A percentile compares a stretch with the other conserved stretches of the same genome.
Evolutionary conservation across 1,140 invertebrate species (phyloP).

Genomic region (Ooceraea biroi): DNA sequence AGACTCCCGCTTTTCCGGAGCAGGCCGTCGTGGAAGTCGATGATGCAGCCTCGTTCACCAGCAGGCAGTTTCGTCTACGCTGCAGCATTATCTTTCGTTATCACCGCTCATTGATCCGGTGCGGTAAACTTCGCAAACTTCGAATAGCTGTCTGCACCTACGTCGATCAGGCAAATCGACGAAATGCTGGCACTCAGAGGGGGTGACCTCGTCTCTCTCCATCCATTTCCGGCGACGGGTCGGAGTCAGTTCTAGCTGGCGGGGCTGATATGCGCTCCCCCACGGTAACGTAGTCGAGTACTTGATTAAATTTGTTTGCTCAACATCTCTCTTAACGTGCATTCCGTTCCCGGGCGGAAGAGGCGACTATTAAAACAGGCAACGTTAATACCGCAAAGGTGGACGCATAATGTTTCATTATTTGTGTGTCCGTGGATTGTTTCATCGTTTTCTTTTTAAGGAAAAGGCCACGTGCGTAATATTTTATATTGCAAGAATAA

Average conservation of each 20-base stretch:
- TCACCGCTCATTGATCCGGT: slow-evolving; percentile 55
- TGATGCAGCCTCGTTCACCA: not conserved
- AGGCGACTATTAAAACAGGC: slow-evolving; percentile 41
- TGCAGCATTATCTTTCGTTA: slow-evolving; percentile 61
- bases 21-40: slow-evolving; percentile 20
- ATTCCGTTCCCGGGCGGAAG: slow-evolving; percentile 30
- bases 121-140: slow-evolving; percentile 57
- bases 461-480: not conserved
- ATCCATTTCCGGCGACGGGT: slow-evolving; percentile 26
- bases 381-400: not conserved
- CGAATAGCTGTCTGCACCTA: slow-evolving; percentile 34
- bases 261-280: slow-evolving; percentile 32
- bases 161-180: slow-evolving; percentile 54
- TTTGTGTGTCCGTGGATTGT: not conserved
- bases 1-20: not conserved
- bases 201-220: slow-evolving; percentile 28
- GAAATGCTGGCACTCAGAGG: slow-evolving; percentile 13
- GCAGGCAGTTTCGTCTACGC: slow-evolving; percentile 32
- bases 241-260: not conserved
- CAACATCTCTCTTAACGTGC: slow-evolving; percentile 47
- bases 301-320: slow-evolving; percentile 68
- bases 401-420: not conserved
- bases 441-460: not conserved
- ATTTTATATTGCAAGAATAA: not conserved
- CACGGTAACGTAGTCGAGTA: slow-evolving; percentile 33